phyloP scores from a whole-genome alignment of 2,888 invertebrate genomes.

The Heliconius ismenius region DNA sequence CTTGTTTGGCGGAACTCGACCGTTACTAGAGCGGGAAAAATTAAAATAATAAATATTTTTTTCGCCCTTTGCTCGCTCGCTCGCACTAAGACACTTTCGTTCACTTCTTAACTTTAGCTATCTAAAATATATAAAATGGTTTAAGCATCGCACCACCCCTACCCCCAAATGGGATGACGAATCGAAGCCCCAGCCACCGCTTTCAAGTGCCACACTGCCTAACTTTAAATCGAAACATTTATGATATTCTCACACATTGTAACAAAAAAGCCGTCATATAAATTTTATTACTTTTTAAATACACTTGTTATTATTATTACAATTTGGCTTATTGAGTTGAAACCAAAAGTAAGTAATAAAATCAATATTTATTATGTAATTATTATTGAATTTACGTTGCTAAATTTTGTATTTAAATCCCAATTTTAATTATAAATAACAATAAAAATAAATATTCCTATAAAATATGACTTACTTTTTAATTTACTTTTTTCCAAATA shows the following conservation, averaged over 20 bases:
- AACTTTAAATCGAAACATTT: too few relatives aligned
- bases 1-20: too few relatives aligned
- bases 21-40: too few relatives aligned
- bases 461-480: not conserved
- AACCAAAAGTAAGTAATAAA: conserved; percentile 10
- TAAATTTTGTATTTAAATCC: not conserved
- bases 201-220: not conserved
- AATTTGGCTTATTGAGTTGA: not conserved
- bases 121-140: too few relatives aligned
- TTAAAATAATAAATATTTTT: too few relatives aligned
- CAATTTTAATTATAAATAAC: not conserved
- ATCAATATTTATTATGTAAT: conserved; percentile 2
- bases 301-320: not conserved
- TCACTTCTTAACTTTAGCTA: too few relatives aligned
- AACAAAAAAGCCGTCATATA: not conserved
- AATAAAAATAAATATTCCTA: not conserved
- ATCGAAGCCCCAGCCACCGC: not conserved
- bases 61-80: too few relatives aligned
- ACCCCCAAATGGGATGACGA: too few relatives aligned
- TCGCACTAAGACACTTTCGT: too few relatives aligned
- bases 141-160: too few relatives aligned
- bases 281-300: not conserved
- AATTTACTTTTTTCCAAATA: not conserved
- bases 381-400: not conserved
- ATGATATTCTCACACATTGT: not conserved